Percentiles rank a stretch among this genome's conserved stretches.
phyloP scores from a whole-genome alignment of 2,113 vertebrate species.

The Heterotilapia buettikoferi region DNA sequence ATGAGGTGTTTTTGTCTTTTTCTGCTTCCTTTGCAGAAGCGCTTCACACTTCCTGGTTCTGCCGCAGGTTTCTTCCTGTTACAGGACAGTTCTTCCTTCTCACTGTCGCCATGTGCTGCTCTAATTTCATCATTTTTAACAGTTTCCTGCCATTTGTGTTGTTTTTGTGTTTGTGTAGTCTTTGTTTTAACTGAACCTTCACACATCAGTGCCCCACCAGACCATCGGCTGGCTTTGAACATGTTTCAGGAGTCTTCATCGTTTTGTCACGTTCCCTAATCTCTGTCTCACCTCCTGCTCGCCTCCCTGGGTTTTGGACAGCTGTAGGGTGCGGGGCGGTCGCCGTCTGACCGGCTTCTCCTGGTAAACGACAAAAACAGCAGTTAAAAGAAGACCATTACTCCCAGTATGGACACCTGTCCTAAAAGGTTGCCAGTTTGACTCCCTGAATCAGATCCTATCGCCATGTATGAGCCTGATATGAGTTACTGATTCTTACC shows the following conservation, averaged over 20 bases:
- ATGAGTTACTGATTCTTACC: neutral
- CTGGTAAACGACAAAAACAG: constrained; percentile 4
- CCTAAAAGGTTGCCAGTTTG: neutral
- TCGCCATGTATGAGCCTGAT: neutral
- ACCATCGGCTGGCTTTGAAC: neutral
- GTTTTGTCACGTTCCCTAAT: neutral
- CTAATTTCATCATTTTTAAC: neutral
- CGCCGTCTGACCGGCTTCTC: constrained; percentile 42
- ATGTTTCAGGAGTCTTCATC: neutral
- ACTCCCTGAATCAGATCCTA: neutral
- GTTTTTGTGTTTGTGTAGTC: neutral
- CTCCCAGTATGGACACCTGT: neutral
- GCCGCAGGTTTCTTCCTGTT: neutral
- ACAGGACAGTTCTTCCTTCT: neutral
- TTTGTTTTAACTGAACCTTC: neutral
- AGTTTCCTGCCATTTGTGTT: neutral
- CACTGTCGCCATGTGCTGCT: neutral
- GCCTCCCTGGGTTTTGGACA: neutral
- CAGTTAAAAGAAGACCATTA: neutral
- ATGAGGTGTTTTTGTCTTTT: neutral
- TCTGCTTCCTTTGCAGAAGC: neutral
- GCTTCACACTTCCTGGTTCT: neutral
- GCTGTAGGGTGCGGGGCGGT: constrained; percentile 37
- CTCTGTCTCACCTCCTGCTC: constrained; percentile 22
- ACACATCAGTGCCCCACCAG: neutral